Base-by-base conservation (phyloP, 2,113 vertebrate genomes). In the Oostethus manadensis region DNA sequence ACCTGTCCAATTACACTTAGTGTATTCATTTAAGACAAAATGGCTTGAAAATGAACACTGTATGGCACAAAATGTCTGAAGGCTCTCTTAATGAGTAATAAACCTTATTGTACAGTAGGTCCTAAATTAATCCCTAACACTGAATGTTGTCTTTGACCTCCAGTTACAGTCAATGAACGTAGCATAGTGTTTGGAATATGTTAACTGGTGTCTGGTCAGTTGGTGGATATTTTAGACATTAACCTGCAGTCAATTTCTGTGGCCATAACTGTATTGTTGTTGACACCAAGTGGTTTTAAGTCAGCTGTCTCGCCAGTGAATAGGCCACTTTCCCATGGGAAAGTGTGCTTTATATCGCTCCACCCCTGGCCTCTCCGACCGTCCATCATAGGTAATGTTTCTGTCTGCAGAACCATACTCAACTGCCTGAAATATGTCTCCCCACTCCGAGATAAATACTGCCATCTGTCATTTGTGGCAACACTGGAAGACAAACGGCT, bases 351-450 rank as follows among this genome's bases (percentile, higher is more conserved):
- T 59, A 44, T 59, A 64, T 72, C 43, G 18, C 58, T 65, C 48
- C 72, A 64, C 58, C 44, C 38, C 26, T 54, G 71, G 73, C 78
- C 65, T 50, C 71, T 65, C 38, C 62, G 64, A 61, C 69, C 55
- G 67, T 83, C 82, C 75, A 80, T 86, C 82, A 86, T 70, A 58
- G 62, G 56, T 78, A 80, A 72, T 73, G 71, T 80, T 71, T 79
- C 75, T 75, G 71, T 80, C 82, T 77, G 71, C 63, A 76, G 54
- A 72, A 79, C 56, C 75, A 82, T 71, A 80, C 75, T 79, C 79
- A 79, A 77, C 79, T 70, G 73, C 59, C 66, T 84, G 80, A 84
- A 85, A 82, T 85, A 87, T 87, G 84, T 80, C 73, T 74, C 81
- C 76, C 76, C 81, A 76, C 77, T 83, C 68, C 58, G 70, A 76